Evolutionary conservation across 2,888 invertebrate species (phyloP).

Genomic region (Odontocerum albicorne): DNA sequence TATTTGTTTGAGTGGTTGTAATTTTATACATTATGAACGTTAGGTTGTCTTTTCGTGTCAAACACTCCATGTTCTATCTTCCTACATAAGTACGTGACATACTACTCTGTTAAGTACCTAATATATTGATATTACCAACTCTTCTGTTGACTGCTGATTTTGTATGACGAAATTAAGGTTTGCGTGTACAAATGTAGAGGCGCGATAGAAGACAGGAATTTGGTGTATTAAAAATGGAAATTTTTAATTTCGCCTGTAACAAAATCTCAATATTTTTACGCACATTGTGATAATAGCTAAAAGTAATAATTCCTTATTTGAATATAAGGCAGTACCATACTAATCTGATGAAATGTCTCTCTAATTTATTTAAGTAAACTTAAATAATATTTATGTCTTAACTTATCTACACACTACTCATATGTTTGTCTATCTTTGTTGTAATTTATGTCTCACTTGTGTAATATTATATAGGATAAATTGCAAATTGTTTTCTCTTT

Average conservation of each 20-base stretch:
- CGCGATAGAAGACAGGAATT: constrained; percentile 25
- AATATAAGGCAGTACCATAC: constrained; percentile 33
- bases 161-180: constrained; percentile 22
- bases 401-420: constrained; percentile 35
- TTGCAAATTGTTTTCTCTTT: constrained; percentile 30
- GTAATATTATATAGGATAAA: constrained; percentile 31
- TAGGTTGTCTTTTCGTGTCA: constrained; percentile 17
- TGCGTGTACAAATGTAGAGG: constrained; percentile 26
- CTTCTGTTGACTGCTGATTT: constrained; percentile 32
- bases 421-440: constrained; percentile 36
- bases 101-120: constrained; percentile 30
- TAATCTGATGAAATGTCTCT: constrained; percentile 36
- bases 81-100: constrained; percentile 34
- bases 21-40: constrained; percentile 24
- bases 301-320: constrained; percentile 35
- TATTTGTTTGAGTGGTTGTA: constrained; percentile 18
- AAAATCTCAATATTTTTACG: constrained; percentile 37
- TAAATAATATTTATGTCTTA: constrained; percentile 35
- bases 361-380: constrained; percentile 35
- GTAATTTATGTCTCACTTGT: constrained; percentile 36
- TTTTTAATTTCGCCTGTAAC: constrained; percentile 24
- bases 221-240: constrained; percentile 19
- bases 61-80: constrained; percentile 31
- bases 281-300: constrained; percentile 39
- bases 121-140: constrained; percentile 29